phyloP scores from a whole-genome alignment of 2,888 invertebrate species.

The Desoria tigrina region DNA sequence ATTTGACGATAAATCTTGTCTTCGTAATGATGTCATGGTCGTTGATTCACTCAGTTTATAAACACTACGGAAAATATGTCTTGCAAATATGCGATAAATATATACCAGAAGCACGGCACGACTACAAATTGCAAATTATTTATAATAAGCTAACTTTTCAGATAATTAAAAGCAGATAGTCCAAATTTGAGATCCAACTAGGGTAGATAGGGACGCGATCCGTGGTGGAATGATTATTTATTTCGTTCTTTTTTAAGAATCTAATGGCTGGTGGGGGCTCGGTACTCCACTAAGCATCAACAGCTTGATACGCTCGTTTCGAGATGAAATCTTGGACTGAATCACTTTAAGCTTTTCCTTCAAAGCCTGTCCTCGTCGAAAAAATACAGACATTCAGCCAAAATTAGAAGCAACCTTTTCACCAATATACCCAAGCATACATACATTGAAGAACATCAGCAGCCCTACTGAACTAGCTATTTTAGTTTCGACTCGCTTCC shows the following conservation, averaged over 20 bases:
- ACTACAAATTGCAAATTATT: background rate
- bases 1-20: too few species aligned
- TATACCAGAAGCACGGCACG: too few species aligned
- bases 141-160: background rate
- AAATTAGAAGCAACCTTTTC: conserved; percentile 17
- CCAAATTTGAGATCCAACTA: conserved; percentile 30
- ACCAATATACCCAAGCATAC: background rate
- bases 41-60: too few species aligned
- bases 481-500: background rate
- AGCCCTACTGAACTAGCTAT: conserved; percentile 17
- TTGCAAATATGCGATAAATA: too few species aligned
- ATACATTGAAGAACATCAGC: background rate
- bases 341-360: conserved; percentile 65
- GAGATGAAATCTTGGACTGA: conserved; percentile 83
- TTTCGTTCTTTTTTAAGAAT: conserved; percentile 8
- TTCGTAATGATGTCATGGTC: too few species aligned
- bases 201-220: conserved; percentile 17
- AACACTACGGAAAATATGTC: too few species aligned
- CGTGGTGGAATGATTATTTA: conserved; percentile 19
- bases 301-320: conserved; percentile 83
- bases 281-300: conserved; percentile 81
- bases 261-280: conserved; percentile 31
- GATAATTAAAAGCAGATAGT: conserved; percentile 1
- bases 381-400: conserved; percentile 17
- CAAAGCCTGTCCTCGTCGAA: conserved; percentile 42